These are phyloP conservation scores for Clivina fossor DNA, from an alignment of 2,888 invertebrate species.

Conservation along the genomic window DNA sequence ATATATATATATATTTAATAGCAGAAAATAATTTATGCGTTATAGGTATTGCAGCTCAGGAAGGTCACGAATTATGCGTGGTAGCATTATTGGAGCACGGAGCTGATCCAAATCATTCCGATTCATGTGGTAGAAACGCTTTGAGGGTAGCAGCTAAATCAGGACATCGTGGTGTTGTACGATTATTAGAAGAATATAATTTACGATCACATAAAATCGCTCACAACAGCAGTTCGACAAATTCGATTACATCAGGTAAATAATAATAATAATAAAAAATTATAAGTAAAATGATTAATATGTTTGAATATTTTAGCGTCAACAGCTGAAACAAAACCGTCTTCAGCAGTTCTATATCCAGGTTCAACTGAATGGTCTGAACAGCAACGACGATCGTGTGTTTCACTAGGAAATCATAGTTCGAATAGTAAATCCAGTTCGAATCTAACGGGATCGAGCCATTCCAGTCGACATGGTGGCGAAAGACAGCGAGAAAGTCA, in stretches of 20 bases:
- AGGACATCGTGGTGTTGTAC: slow-evolving; percentile 83
- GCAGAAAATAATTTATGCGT: slow-evolving; percentile 43
- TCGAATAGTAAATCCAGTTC: slow-evolving; percentile 79
- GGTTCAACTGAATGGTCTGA: slow-evolving; percentile 53
- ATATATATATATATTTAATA: not conserved
- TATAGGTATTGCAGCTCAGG: slow-evolving; percentile 96
- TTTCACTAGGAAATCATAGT: slow-evolving; percentile 67
- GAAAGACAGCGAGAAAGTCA: slow-evolving; percentile 45
- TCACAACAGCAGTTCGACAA: slow-evolving; percentile 50
- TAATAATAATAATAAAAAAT: not conserved
- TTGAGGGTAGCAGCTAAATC: slow-evolving; percentile 89
- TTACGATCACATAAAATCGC: slow-evolving; percentile 49
- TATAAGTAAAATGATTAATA: not conserved
- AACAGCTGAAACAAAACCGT: slow-evolving; percentile 65
- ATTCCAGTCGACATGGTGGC: slow-evolving; percentile 52
- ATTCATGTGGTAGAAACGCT: slow-evolving; percentile 84
- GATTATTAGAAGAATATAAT: slow-evolving; percentile 71
- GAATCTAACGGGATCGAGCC: slow-evolving; percentile 67
- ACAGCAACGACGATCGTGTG: slow-evolving; percentile 57
- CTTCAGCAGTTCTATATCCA: slow-evolving; percentile 60
- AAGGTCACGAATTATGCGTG: slow-evolving; percentile 92
- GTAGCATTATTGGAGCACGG: slow-evolving; percentile 79
- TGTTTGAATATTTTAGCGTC: slow-evolving; percentile 55
- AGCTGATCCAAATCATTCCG: slow-evolving; percentile 82
- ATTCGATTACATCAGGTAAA: slow-evolving; percentile 52